These are phyloP conservation scores for Solea solea DNA, from an alignment of 2,113 vertebrate genomes.

Conservation along the genomic window DNA sequence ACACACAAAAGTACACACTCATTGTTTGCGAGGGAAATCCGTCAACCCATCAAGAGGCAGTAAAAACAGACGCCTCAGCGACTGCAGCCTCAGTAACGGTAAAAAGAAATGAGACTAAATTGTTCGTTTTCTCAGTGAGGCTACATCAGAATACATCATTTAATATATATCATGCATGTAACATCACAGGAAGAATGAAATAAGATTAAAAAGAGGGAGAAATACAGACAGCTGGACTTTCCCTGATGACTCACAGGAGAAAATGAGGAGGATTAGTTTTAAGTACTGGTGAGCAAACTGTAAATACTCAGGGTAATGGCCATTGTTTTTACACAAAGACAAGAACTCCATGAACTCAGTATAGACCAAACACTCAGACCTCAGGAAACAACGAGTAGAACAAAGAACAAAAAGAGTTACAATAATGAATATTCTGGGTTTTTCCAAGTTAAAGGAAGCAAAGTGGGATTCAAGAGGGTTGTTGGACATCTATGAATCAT, in stretches of 20 bases:
- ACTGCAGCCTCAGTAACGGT: not conserved
- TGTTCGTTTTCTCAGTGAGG: not conserved
- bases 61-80: not conserved
- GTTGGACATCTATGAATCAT: too few species aligned
- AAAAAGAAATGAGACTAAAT: not conserved
- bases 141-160: not conserved
- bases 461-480: too few species aligned
- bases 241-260: not conserved
- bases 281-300: not conserved
- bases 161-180: slow-evolving; percentile 7
- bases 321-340: not conserved
- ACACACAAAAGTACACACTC: not conserved
- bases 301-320: not conserved
- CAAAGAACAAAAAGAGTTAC: too few species aligned
- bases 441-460: too few species aligned
- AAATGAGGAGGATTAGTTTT: not conserved
- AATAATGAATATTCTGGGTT: too few species aligned
- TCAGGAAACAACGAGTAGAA: too few species aligned
- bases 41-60: not conserved
- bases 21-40: not conserved
- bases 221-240: slow-evolving; percentile 9
- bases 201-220: not conserved
- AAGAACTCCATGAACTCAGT: too few species aligned
- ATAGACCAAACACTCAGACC: too few species aligned
- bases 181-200: not conserved